These are phyloP conservation scores for Triplophysa rosa DNA, from an alignment of 2,113 vertebrate species.

Conservation along the genomic window DNA sequence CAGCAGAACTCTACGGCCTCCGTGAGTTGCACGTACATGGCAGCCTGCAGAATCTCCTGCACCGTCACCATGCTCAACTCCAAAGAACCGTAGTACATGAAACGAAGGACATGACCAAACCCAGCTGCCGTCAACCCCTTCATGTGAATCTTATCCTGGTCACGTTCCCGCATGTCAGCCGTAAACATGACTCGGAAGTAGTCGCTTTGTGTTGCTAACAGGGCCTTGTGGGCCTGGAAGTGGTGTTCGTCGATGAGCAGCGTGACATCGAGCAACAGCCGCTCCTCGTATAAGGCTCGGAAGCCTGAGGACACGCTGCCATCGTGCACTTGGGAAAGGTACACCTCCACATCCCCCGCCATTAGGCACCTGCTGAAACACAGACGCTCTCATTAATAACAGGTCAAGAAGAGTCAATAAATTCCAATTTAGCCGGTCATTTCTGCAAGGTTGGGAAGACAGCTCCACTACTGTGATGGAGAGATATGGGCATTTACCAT, in stretches of 20 bases:
- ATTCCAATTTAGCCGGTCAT: not conserved
- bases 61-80: slow-evolving; percentile 98
- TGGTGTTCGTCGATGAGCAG: slow-evolving; percentile 98
- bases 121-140: slow-evolving; percentile 97
- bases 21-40: slow-evolving; percentile 98
- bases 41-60: slow-evolving; percentile 97
- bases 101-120: slow-evolving; percentile 94
- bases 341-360: slow-evolving; percentile 99
- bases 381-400: not conserved
- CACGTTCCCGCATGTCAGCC: slow-evolving; percentile 96
- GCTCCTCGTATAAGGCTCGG: slow-evolving; percentile 97
- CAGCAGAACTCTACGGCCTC: slow-evolving; percentile 99
- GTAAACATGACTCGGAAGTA: slow-evolving; percentile 99
- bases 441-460: not conserved
- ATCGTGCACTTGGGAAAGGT: slow-evolving; percentile 97
- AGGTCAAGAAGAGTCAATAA: not conserved
- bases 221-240: slow-evolving; percentile 99
- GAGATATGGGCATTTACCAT: not conserved
- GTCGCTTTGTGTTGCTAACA: slow-evolving; percentile 98
- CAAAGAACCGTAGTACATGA: slow-evolving; percentile 99
- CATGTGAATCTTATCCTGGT: slow-evolving; percentile 99
- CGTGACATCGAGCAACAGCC: slow-evolving; percentile 95
- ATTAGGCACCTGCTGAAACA: slow-evolving; percentile 87
- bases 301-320: slow-evolving; percentile 98
- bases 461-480: not conserved